Percentiles rank a stretch among this genome's conserved stretches.
phyloP scores from a whole-genome alignment of 64 coral and sea anemone species.

The Actinia tenebrosa region DNA sequence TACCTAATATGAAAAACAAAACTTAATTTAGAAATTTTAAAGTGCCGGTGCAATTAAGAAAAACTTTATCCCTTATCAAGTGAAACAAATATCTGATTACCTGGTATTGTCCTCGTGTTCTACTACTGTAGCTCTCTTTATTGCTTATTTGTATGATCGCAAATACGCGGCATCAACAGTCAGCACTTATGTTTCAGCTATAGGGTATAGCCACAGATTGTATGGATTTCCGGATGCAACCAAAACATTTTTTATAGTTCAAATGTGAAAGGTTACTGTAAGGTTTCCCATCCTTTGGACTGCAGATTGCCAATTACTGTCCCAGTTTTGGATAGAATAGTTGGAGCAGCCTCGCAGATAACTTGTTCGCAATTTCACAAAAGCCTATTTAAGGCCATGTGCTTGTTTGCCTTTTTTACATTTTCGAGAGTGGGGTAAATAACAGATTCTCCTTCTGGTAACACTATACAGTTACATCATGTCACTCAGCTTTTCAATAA shows the following conservation, averaged over 20 bases:
- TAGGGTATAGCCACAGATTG: constrained; percentile 12
- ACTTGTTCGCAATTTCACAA: background rate
- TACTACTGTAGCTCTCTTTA: no score
- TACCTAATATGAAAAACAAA: background rate
- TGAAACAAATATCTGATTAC: no score
- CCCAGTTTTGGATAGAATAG: constrained; percentile 6
- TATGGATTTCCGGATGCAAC: background rate
- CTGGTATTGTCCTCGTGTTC: no score
- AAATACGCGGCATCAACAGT: no score
- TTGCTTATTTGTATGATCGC: no score
- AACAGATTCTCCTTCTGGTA: background rate
- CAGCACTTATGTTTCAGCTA: background rate
- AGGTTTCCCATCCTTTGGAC: background rate
- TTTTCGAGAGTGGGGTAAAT: constrained; percentile 20
- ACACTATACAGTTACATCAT: constrained; percentile 13
- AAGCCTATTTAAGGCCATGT: constrained; percentile 22
- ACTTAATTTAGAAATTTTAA: no score
- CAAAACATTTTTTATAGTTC: constrained; percentile 3
- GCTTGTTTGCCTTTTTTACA: constrained; percentile 16
- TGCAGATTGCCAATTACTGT: constrained; percentile 5
- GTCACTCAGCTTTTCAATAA: background rate
- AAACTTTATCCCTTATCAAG: no score
- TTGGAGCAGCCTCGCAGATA: background rate
- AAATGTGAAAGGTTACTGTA: constrained; percentile 19
- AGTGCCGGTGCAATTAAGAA: no score